A percentile compares a stretch with the other conserved stretches of the same genome.
Conservation (phyloP, 2,797 vertebrate species). For the Acanthopagrus latus region DNA sequence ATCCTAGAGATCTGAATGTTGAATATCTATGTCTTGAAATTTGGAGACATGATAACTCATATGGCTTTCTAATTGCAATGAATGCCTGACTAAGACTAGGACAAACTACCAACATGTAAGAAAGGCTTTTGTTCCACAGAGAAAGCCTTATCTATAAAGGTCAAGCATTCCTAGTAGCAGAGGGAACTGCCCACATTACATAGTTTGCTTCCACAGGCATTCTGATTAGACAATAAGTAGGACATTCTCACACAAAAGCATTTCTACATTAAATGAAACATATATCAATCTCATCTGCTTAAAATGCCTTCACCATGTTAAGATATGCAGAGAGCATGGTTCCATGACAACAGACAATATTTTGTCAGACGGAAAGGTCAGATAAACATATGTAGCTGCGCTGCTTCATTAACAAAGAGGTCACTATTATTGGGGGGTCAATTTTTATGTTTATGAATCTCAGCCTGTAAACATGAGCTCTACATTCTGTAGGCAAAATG, state of each 20-base stretch:
- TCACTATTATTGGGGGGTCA: conserved; percentile 42
- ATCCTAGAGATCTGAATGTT: conserved; percentile 33
- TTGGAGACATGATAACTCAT: conserved; percentile 52
- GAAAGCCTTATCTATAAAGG: conserved; percentile 82
- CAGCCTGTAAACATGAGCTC: conserved; percentile 12
- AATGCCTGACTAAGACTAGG: conserved; percentile 47
- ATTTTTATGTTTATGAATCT: conserved; percentile 31
- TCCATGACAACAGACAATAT: conserved; percentile 71
- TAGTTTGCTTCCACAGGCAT: conserved; percentile 70
- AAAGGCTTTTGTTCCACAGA: conserved; percentile 79
- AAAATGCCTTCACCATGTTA: conserved; percentile 28
- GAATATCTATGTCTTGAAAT: conserved; percentile 38
- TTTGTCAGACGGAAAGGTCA: conserved; percentile 79
- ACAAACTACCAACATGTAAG: conserved; percentile 70
- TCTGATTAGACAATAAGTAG: conserved; percentile 72
- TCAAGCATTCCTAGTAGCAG: conserved; percentile 76
- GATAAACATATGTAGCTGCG: conserved; percentile 63
- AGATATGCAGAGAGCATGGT: conserved; percentile 63
- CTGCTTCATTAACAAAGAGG: conserved; percentile 54
- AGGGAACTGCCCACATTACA: conserved; percentile 71
- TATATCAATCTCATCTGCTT: conserved; percentile 49
- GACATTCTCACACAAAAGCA: conserved; percentile 70
- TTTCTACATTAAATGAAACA: conserved; percentile 63
- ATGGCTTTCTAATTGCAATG: conserved; percentile 62
- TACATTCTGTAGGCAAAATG: not conserved